These are phyloP conservation scores for Kryphioiulus occultus DNA, from an alignment of 2,888 invertebrate species.

Conservation along the genomic window DNA sequence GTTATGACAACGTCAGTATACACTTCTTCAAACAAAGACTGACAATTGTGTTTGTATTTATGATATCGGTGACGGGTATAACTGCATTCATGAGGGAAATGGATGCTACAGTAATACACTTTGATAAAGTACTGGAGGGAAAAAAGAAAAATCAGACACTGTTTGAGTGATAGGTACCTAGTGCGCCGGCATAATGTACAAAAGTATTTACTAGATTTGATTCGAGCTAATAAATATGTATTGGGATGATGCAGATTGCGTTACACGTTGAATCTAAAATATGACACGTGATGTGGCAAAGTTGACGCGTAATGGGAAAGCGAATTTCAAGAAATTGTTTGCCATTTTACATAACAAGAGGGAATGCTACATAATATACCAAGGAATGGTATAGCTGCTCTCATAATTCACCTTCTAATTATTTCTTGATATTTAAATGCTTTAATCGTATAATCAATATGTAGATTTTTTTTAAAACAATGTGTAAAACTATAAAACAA, in stretches of 20 bases:
- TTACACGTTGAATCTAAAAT: not conserved
- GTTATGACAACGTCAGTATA: constrained; percentile 29
- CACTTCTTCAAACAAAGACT: constrained; percentile 9
- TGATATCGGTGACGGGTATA: constrained; percentile 35
- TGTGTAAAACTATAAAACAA: too few relatives aligned
- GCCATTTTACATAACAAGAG: not conserved
- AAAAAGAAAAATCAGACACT: not conserved
- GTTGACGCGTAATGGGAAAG: not conserved
- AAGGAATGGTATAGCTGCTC: too few relatives aligned
- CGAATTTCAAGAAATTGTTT: not conserved
- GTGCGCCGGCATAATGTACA: not conserved
- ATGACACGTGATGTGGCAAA: not conserved
- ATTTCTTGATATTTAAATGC: not conserved
- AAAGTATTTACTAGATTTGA: not conserved
- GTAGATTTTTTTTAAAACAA: too few relatives aligned
- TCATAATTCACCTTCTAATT: not conserved
- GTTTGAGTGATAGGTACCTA: not conserved
- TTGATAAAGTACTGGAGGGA: constrained; percentile 7
- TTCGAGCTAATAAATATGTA: not conserved
- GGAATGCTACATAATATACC: not conserved
- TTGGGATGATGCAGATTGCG: not conserved
- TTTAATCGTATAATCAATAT: not conserved
- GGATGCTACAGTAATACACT: not conserved
- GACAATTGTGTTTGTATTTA: constrained; percentile 35
- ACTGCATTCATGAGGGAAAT: constrained; percentile 3